Evolutionary conservation across 2,797 vertebrate genomes (phyloP), one percentile per base, ranked within the genome.

Genomic region (Aplochiton taeniatus): DNA sequence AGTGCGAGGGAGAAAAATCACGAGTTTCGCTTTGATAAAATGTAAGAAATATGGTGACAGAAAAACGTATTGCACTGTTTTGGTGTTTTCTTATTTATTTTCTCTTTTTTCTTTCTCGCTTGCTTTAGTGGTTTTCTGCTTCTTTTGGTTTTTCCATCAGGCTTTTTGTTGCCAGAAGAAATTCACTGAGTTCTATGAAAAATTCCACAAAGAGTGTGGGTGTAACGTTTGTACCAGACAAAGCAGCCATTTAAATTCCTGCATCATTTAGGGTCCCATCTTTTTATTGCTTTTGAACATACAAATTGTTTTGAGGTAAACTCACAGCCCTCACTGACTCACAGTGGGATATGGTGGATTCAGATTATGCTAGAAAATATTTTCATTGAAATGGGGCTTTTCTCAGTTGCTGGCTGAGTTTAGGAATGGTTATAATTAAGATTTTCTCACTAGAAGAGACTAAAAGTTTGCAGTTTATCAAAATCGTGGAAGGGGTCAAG

Each of bases 1-100:
- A 42, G 17, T 19, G 31, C 62, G 61, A n/a, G 10, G 43, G 62
- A 66, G 50, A 54, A 63, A 18, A 73, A 61, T 47, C 14, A 54
- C 62, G 19, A 43, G 59, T 53, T 52, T 58, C 67, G 6, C 17
- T n/a, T n/a, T 57, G 43, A 47, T 11, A 56, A 31, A 52, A 45
- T 56, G 1, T 63, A 50, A 41, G 55, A 66, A 50, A 19, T 61
- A 48, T 56, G 8, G 52, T 31, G 18, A 63, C 41, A 64, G 47
- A 65, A 58, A 53, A 20, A 41, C 4, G 8, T 19, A n/a, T 47
- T 4, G 5, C 58, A 20, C 11, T 20, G 0, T n/a, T n/a, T n/a
- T n/a, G n/a, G n/a, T 0, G 8, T 31, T 60, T 48, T 48, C 13
- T 60, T 20, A 0, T 9, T 6, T 8, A 14, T 9, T 9, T 9